Evolutionary conservation across 2,113 vertebrate genomes (phyloP).

Genomic region (Delphinus delphis): DNA sequence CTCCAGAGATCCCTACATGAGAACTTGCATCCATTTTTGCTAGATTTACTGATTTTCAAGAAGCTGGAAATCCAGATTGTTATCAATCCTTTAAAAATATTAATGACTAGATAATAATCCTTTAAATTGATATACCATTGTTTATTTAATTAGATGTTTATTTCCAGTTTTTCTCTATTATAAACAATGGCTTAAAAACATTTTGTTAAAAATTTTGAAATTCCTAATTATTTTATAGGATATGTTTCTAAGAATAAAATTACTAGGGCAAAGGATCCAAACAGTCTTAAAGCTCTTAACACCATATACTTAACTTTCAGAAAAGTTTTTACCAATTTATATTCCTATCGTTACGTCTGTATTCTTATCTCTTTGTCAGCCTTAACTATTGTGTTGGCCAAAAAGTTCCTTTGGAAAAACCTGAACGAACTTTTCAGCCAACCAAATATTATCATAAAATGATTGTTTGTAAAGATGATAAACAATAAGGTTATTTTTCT

Average conservation of each 20-base stretch:
- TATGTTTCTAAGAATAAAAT: not conserved
- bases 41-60: slow-evolving; percentile 23
- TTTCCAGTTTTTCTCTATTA: not conserved
- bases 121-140: not conserved
- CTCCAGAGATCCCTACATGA: not conserved
- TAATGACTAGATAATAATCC: not conserved
- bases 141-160: not conserved
- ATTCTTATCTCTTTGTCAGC: not conserved
- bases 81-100: not conserved
- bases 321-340: not conserved
- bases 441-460: not conserved
- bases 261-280: not conserved
- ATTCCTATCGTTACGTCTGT: not conserved
- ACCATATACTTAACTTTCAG: not conserved
- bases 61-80: not conserved
- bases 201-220: not conserved
- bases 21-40: not conserved
- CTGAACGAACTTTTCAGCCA: too few species aligned
- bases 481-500: not conserved
- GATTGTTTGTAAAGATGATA: not conserved
- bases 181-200: not conserved
- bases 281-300: not conserved
- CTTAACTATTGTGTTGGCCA: not conserved
- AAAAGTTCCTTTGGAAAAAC: too few species aligned
- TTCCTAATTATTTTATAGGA: not conserved